phyloP scores from a whole-genome alignment of 2,113 vertebrate genomes.

The Pelusios castaneus region DNA sequence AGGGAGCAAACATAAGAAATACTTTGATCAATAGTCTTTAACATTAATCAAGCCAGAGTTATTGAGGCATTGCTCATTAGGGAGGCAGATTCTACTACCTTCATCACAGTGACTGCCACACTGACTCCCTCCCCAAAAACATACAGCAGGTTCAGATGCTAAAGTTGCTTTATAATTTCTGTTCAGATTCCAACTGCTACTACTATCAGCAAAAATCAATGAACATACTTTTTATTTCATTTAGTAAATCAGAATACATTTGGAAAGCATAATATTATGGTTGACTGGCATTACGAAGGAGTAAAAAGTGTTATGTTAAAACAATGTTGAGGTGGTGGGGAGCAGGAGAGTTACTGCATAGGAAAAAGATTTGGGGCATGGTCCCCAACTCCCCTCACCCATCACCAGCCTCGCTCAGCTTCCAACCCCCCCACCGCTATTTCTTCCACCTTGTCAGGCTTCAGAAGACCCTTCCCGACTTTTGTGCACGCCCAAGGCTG shows the following conservation, averaged over 20 bases:
- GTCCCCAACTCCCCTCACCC: too few relatives aligned
- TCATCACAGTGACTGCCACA: neutral
- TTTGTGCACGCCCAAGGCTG: too few relatives aligned
- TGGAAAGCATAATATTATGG: neutral
- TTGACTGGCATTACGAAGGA: conserved; percentile 1
- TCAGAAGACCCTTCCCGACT: too few relatives aligned
- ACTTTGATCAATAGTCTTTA: conserved; percentile 16
- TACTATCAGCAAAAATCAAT: neutral
- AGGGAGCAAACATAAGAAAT: neutral
- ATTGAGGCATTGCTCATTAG: neutral
- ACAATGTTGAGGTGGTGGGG: accelerated
- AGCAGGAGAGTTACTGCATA: too few relatives aligned
- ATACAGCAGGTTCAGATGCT: neutral
- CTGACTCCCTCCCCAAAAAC: neutral
- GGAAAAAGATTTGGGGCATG: too few relatives aligned
- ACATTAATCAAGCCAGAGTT: conserved; percentile 36
- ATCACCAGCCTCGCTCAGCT: too few relatives aligned
- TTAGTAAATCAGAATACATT: neutral
- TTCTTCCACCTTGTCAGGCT: too few relatives aligned
- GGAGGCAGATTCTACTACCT: neutral
- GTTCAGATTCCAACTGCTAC: neutral
- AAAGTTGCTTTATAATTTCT: neutral
- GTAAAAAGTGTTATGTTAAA: neutral
- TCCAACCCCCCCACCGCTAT: too few relatives aligned
- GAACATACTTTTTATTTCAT: conserved; percentile 12